Evolutionary conservation across 2,113 vertebrate species (phyloP).

Genomic region (Semnopithecus entellus): DNA sequence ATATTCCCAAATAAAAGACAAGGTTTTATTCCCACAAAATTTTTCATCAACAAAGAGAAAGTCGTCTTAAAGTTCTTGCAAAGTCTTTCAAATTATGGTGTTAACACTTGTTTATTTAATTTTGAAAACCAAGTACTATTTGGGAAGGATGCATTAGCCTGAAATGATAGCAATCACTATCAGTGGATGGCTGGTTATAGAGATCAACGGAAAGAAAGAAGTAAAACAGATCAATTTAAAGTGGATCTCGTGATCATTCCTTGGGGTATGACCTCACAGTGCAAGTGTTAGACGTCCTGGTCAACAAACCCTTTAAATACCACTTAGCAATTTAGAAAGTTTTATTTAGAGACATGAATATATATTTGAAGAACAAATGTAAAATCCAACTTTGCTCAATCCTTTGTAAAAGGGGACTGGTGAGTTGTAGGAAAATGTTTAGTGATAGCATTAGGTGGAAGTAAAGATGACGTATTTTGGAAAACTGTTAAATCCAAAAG

Average conservation of each 20-base stretch:
- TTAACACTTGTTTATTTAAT: neutral
- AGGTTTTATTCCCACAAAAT: neutral
- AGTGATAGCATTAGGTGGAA: neutral
- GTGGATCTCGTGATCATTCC: neutral
- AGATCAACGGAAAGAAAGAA: neutral
- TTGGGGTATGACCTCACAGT: neutral
- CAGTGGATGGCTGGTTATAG: neutral
- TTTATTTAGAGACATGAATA: neutral
- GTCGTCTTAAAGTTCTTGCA: neutral
- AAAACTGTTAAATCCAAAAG: neutral
- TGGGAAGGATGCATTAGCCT: neutral
- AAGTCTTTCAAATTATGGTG: neutral
- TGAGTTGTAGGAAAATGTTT: neutral
- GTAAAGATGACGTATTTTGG: neutral
- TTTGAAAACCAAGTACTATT: conserved; percentile 15
- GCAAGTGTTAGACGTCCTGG: neutral
- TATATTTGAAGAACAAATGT: neutral
- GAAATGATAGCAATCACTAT: neutral
- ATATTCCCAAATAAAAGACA: neutral
- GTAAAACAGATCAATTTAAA: neutral
- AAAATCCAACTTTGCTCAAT: conserved; percentile 5
- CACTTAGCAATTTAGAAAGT: neutral
- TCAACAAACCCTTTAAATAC: neutral
- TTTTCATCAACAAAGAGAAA: neutral
- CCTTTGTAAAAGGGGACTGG: neutral